Base-by-base conservation (phyloP, 2,797 vertebrate species). In the Spatula versicolor region DNA sequence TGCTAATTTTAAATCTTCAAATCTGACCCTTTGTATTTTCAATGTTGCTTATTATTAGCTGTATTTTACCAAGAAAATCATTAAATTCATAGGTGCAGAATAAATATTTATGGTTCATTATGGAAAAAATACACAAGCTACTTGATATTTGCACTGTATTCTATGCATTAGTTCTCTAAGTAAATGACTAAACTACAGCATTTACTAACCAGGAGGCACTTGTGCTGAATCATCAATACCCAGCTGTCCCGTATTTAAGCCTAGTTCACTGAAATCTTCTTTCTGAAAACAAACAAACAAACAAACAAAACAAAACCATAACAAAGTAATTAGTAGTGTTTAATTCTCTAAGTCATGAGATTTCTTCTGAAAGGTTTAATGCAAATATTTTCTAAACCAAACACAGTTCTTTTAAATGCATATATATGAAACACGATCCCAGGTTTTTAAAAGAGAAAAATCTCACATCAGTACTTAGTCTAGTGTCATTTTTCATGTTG, bases 191-290 rank as follows among this genome's bases (percentile, higher is more conserved):
- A 75, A 93, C 54, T 35, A 91, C 15, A 94, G 67, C n/a, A 89
- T 68, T 41, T 77, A 60, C 96, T 90, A 97, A 99, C 99, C 99
- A 98, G 98, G 98, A 95, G 99, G 98, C 59, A 99, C 98, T 94
- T 99, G 98, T 23, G 98, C 98, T 60, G 99, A 98, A 96, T 99
- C 99, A 94, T 99, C 99, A 79, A 99, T 99, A 90, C 99, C 99
- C 82, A 99, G 89, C 78, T 99, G 99, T 74, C 99, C 98, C 35
- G 93, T 97, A 93, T 96, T 98, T 97, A 99, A 98, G 94, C 98
- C 98, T 39, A 99, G 98, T 96, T 99, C 99, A 30, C 98, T 93
- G 96, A 99, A 99, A 55, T 98, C 98, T 93, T 98, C 98, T 96
- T 99, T 99, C 99, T 99, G 97, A 83, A 97, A 97, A 45, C 43